Evolutionary conservation across 2,797 vertebrate genomes (phyloP).

Genomic region (Paedocypris micromegethes): DNA sequence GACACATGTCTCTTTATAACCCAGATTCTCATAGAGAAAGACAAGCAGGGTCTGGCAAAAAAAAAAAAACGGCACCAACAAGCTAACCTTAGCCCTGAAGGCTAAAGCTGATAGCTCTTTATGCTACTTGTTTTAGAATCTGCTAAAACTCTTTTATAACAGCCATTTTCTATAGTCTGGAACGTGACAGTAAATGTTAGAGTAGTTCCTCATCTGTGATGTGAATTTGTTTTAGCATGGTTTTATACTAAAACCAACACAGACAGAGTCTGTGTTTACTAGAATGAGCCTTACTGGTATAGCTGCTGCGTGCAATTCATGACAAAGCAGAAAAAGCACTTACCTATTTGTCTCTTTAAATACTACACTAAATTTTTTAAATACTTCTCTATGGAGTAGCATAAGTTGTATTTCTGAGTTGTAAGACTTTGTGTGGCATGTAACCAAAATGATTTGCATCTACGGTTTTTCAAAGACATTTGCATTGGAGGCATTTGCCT

Average conservation of each 20-base stretch:
- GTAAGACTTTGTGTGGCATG: no score
- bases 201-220: no score
- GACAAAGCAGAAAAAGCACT: not conserved
- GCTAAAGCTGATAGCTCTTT: not conserved
- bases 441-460: not conserved
- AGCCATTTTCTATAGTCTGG: no score
- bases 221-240: no score
- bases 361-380: no score
- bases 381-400: no score
- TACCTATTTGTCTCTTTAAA: no score
- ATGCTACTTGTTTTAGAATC: not conserved
- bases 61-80: not conserved
- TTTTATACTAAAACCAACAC: not conserved
- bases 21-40: constrained; percentile 16
- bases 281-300: constrained; percentile 2
- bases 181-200: not conserved
- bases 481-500: not conserved
- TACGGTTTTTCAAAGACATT: not conserved
- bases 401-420: no score
- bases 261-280: constrained; percentile 10
- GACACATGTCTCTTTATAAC: constrained; percentile 41
- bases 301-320: constrained; percentile 16
- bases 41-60: not conserved
- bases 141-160: not conserved
- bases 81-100: not conserved